phyloP scores from a whole-genome alignment of 2,888 invertebrate species.

The Noctua fimbriata region DNA sequence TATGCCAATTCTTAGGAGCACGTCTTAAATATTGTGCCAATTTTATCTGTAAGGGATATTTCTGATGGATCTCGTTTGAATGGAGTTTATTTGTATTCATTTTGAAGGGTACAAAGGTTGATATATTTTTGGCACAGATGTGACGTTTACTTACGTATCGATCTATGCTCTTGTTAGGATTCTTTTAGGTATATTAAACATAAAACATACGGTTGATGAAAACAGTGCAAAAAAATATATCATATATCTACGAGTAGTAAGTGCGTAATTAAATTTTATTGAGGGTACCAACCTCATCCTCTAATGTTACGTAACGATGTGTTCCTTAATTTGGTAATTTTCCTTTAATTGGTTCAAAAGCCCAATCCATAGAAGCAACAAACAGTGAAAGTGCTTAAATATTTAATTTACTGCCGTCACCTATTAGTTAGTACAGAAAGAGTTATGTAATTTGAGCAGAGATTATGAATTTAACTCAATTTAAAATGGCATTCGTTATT shows the following conservation, averaged over 20 bases:
- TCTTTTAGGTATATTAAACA: not conserved
- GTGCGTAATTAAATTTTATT: not conserved
- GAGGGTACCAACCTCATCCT: not conserved
- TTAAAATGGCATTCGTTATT: not conserved
- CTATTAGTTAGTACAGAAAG: not conserved
- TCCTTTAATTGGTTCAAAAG: not conserved
- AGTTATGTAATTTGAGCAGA: not conserved
- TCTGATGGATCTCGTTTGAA: constrained; percentile 16
- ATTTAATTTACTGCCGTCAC: constrained; percentile 1
- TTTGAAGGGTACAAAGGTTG: constrained; percentile 8
- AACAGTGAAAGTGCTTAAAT: not conserved
- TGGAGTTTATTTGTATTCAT: constrained; percentile 46
- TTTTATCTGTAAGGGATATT: constrained; percentile 28
- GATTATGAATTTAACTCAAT: not conserved
- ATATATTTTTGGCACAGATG: constrained; percentile 28
- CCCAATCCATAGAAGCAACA: not conserved
- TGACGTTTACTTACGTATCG: not conserved
- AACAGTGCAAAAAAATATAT: not conserved
- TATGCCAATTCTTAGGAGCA: constrained; percentile 47
- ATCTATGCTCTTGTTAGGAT: not conserved
- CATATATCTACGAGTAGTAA: too few relatives aligned
- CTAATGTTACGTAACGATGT: not conserved
- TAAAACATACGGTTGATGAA: not conserved
- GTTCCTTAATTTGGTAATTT: not conserved
- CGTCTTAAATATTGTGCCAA: constrained; percentile 57